Conservation (phyloP, 2,797 vertebrate genomes). For the Sparidentex hasta region DNA sequence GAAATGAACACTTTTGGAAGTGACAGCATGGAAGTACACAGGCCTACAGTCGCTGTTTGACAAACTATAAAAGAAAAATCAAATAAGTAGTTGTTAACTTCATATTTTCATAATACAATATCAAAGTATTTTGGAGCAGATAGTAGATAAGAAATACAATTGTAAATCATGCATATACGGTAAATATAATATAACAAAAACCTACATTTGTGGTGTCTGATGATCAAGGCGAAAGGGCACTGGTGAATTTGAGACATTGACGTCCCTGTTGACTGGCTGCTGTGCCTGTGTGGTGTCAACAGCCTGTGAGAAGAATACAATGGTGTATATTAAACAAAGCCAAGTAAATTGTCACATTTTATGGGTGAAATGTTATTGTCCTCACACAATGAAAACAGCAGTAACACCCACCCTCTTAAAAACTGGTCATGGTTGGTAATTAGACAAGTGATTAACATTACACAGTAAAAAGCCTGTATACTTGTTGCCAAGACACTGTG, state of each 20-base stretch:
- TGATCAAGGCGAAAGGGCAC: rapidly evolving
- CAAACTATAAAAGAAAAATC: neutral
- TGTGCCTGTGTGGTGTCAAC: neutral
- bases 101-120: neutral
- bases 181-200: neutral
- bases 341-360: neutral
- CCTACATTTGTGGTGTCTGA: neutral
- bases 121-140: neutral
- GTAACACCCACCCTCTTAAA: no score
- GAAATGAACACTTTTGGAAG: neutral
- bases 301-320: slow-evolving; percentile 16
- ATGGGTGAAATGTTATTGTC: neutral
- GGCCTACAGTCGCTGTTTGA: rapidly evolving
- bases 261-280: rapidly evolving
- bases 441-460: neutral
- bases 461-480: neutral
- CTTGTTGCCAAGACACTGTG: no score
- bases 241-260: neutral
- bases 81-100: neutral
- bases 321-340: neutral
- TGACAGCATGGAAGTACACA: slow-evolving; percentile 51
- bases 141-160: neutral
- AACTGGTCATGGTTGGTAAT: no score
- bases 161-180: no score
- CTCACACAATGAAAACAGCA: neutral